Base-by-base conservation (phyloP, 2,797 vertebrate genomes). In the Mus spretus region DNA sequence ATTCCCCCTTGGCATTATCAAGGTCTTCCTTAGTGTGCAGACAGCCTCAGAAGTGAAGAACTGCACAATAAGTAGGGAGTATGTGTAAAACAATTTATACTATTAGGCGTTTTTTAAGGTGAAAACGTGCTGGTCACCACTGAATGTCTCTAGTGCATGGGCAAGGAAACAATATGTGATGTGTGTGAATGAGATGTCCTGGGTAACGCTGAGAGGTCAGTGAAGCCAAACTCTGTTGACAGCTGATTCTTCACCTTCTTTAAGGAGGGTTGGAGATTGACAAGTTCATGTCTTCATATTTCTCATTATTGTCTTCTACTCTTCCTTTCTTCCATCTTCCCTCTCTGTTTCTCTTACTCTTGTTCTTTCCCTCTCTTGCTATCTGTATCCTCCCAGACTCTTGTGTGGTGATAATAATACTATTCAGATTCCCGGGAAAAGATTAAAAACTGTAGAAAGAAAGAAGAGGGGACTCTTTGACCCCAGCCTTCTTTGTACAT, bases 361-460 rank as follows among this genome's bases (percentile, higher is more conserved):
- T 12, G 3, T 37, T 86, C 20, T 72, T 7, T 3, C 8, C 4
- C 47, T 44, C 3, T 3, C 0, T 37, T 0, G 7, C 4, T n/a
- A 8, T 7, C 22, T 11, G 4, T 20, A 28, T n/a, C 37, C 67
- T 53, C 28, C 31, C 20, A 19, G 7, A 44, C 8, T 70, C 63
- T 34, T 72, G 50, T 22, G 1, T 0, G 22, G 20, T 34, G 6
- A 11, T n/a, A 24, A 17, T 28, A 55, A 53, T 8, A 14, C 3
- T 11, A 31, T 44, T 17, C 37, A 83, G 40, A 59, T 4, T 53
- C 57, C 9, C n/a, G 22, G 17, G 28, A 0, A 31, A 67, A 78
- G 72, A 84, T n/a, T 19, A 47, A 34, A 57, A 86, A 57, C 57
- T 65, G 22, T 40, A 44, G 31, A 40, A 67, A 6, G 84, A 26